Percentiles rank a stretch among this genome's conserved stretches.
Conservation (phyloP, 2,888 invertebrate species). For the Drosophila meridionalis region DNA sequence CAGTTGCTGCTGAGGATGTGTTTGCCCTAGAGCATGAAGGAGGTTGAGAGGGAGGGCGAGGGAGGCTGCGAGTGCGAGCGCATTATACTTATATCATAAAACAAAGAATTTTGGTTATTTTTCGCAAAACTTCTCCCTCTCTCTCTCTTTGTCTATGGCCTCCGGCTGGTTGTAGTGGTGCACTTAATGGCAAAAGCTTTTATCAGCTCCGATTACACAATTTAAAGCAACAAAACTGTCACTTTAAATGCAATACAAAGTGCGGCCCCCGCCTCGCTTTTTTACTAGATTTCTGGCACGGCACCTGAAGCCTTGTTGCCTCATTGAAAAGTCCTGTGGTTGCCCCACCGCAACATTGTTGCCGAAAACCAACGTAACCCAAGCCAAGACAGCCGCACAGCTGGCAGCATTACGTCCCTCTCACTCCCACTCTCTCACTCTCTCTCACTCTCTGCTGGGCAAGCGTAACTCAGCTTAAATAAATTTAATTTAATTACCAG, state of each 20-base stretch:
- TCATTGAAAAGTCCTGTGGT: constrained; percentile 64
- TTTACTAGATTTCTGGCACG: constrained; percentile 5
- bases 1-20: constrained; percentile 4
- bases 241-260: constrained; percentile 72
- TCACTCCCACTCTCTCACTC: background rate
- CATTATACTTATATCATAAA: constrained; percentile 46
- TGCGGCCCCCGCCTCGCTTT: background rate
- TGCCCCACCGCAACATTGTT: constrained; percentile 78
- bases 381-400: constrained; percentile 56
- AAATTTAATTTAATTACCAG: constrained; percentile 82
- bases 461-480: constrained; percentile 78
- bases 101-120: constrained; percentile 56
- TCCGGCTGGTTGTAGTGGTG: constrained; percentile 31
- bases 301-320: constrained; percentile 62
- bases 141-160: background rate
- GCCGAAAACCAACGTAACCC: constrained; percentile 77
- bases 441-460: constrained; percentile 1
- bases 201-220: constrained; percentile 77
- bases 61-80: constrained; percentile 4
- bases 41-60: background rate
- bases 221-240: constrained; percentile 75
- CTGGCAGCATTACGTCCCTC: constrained; percentile 13
- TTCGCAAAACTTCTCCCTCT: constrained; percentile 29
- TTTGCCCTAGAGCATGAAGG: constrained; percentile 16
- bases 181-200: constrained; percentile 70